Base-by-base conservation (phyloP, 1,140 invertebrate species). In the Heliothis virescens region DNA sequence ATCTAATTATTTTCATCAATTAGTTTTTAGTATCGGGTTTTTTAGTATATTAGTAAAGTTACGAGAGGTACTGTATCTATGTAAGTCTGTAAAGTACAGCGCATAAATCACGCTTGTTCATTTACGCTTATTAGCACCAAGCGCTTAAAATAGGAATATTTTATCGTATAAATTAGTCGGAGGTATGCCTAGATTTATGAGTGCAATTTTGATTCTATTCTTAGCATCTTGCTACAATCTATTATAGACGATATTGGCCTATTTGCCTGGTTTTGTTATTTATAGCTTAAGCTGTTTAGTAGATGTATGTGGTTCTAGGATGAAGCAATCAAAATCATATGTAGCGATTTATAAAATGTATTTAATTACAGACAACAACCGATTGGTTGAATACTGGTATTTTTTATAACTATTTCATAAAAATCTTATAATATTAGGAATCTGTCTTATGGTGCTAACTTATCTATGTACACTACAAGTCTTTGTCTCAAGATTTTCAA, bases 351-450 rank as follows among this genome's bases (percentile, higher is more conserved):
- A 75, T 79, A 41, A 57, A 57, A 67, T 78, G 21, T 83, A 82
- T 91, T 89, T 92, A 87, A 86, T 90, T 90, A 90, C 86, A 90
- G 85, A 86, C 72, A 41, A 84, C 86, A 89, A 89, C 87, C 85
- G 76, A 71, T 21, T 52, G 87, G 87, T 86, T 88, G 83, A 81
- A 83, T 85, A 82, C 84, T 86, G 88, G 85, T 84, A 81, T 85
- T 85, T 78, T 69, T 86, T 83, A 85, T 85, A 87, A 88, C 82
- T 79, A 82, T 82, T 48, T 63, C 85, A 83, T 85, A 85, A 87
- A 69, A 87, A 82, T 88, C 89, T 93, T 92, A 93, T 85, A 89
- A 85, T 93, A 93, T 92, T 94, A 94, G 92, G 92, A 94, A 94
- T 93, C 88, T 92, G 57, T 89, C 90, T 92, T 94, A 93, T 71